These are phyloP conservation scores for Dolichopus griseipennis DNA, from an alignment of 2,888 invertebrate genomes.

Conservation along the genomic window DNA sequence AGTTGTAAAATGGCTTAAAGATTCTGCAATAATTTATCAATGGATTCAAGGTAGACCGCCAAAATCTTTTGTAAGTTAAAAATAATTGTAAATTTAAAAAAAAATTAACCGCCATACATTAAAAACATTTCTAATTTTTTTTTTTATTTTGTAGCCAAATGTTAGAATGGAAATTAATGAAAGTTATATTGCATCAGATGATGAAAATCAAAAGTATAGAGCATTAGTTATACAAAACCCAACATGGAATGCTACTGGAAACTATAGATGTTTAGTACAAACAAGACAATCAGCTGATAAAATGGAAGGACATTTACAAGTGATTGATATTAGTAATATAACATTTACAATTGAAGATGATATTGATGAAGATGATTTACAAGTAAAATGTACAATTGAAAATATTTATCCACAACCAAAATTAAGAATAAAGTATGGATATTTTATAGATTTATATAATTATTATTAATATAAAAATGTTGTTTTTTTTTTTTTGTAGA, in stretches of 20 bases:
- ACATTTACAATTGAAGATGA: not conserved
- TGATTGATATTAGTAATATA: constrained; percentile 7
- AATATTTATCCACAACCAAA: constrained; percentile 9
- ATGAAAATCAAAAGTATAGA: not conserved
- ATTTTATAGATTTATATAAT: not conserved
- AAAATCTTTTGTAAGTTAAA: constrained; percentile 2
- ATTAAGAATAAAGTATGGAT: constrained; percentile 7
- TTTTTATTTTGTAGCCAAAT: not conserved
- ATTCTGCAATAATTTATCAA: constrained; percentile 7
- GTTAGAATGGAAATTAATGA: constrained; percentile 1
- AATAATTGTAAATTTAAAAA: too few species aligned
- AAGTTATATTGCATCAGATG: not conserved
- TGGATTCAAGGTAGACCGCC: not conserved
- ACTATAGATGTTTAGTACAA: constrained; percentile 8
- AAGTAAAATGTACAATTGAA: constrained; percentile 8
- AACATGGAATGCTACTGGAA: not conserved
- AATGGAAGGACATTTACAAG: not conserved
- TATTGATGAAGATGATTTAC: not conserved
- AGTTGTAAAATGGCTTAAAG: constrained; percentile 7
- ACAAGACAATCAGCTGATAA: constrained; percentile 3
- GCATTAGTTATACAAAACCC: constrained; percentile 7
- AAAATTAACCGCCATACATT: too few species aligned
- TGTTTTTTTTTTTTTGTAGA: not conserved
- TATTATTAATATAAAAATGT: too few species aligned
- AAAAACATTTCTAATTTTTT: too few species aligned